Evolutionary conservation across 2,113 vertebrate genomes (phyloP).

Genomic region (Engystomops pustulosus): DNA sequence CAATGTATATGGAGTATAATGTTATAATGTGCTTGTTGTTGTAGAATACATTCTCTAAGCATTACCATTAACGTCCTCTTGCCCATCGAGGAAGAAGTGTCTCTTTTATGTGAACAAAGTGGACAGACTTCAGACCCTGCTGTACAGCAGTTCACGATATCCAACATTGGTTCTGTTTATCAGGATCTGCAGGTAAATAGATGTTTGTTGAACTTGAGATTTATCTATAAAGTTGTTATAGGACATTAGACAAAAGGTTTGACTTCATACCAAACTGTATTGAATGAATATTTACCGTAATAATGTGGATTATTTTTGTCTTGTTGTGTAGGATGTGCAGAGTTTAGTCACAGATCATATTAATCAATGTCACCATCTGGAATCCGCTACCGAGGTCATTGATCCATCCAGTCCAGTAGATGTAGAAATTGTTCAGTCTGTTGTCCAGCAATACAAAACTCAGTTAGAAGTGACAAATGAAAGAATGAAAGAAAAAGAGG

Average conservation of each 20-base stretch:
- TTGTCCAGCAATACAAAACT: conserved; percentile 72
- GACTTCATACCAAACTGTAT: too few species aligned
- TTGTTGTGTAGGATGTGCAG: conserved; percentile 67
- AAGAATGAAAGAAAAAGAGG: conserved; percentile 77
- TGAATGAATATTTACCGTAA: too few species aligned
- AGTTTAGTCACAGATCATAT: conserved; percentile 74
- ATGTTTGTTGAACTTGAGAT: too few species aligned
- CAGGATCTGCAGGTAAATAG: conserved; percentile 70
- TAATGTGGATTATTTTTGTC: too few species aligned
- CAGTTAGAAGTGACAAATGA: conserved; percentile 79
- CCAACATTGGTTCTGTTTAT: conserved; percentile 67
- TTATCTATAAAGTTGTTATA: too few species aligned
- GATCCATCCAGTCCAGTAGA: conserved; percentile 79
- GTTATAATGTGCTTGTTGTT: conserved; percentile 49
- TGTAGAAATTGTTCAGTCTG: not conserved
- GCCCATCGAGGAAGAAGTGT: conserved; percentile 79
- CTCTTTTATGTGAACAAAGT: conserved; percentile 73
- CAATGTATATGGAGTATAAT: too few species aligned
- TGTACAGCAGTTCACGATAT: conserved; percentile 74
- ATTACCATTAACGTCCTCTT: conserved; percentile 77
- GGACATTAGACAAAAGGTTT: too few species aligned
- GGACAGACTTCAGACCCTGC: conserved; percentile 75
- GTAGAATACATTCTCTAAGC: conserved; percentile 80
- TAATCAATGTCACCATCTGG: conserved; percentile 75
- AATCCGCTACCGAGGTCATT: conserved; percentile 53